Base-by-base conservation (phyloP, 2,888 invertebrate genomes). In the Sympetrum striolatum region DNA sequence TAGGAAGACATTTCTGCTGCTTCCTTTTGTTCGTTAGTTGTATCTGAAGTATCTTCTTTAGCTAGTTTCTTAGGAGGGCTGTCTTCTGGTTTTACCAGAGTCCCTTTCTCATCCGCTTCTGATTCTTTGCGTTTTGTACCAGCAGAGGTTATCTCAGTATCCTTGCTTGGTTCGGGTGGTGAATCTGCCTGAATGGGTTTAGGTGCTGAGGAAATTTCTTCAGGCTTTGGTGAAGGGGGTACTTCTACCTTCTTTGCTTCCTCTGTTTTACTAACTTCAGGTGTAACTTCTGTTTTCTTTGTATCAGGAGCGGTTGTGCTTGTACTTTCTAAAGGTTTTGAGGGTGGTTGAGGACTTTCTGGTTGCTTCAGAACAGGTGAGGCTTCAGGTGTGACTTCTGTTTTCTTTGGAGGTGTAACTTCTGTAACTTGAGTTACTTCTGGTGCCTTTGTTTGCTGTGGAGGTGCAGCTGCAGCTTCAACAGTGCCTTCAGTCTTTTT, bases 331-430 rank as follows among this genome's bases (percentile, higher is more conserved):
- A 22, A 35, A 14, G 39, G 90, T 31, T 90, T 90, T 80, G 10
- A 92, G 91, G 91, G 92, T 91, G 90, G 92, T 92, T 90, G 92
- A 90, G 15, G 92, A 92, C 82, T 80, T 53, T 81, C 73, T 91
- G 91, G 91, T 35, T 91, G 91, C 53, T 92, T 92, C 25, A 91
- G 91, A 31, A 92, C 92, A 12, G 92, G 92, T 82, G 91, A 90
- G 80, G 91, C 90, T 90, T 91, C 90, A 90, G 91, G 90, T 60
- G 90, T 64, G 12, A 91, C 44, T 81, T 91, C 90, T 90, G 90
- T 64, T 91, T 91, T 90, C 92, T 92, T 79, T 92, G 80, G 90
- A 91, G 91, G 18, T 90, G 44, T 90, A 91, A 39, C 81, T 91
- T 81, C 58, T 90, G 91, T 39, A 91, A 79, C 64, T 90, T 90